Conservation (phyloP, 1,140 invertebrate genomes). For the Pentalonia nigronervosa region DNA sequence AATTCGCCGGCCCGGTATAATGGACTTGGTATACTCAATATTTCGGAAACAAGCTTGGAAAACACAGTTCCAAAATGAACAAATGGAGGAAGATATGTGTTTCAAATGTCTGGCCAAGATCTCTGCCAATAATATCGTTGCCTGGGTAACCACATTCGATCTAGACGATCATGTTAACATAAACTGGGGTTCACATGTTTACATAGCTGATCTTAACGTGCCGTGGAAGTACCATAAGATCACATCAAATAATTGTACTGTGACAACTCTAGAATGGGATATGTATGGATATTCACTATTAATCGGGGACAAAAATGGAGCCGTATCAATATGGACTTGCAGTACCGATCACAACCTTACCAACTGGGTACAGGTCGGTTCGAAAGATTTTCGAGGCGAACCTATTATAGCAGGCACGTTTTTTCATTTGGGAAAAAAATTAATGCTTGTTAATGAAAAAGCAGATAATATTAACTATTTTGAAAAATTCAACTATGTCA, state of each 20-base stretch:
- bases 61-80: constrained; percentile 58
- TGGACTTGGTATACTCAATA: constrained; percentile 57
- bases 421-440: constrained; percentile 85
- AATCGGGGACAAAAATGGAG: constrained; percentile 77
- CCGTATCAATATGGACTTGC: constrained; percentile 78
- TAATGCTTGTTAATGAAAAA: constrained; percentile 74
- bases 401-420: constrained; percentile 81
- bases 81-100: constrained; percentile 65
- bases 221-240: constrained; percentile 82
- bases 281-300: constrained; percentile 79
- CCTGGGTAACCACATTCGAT: constrained; percentile 78
- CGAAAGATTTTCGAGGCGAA: constrained; percentile 73
- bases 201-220: constrained; percentile 85
- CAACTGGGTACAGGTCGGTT: constrained; percentile 69
- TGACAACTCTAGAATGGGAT: constrained; percentile 87
- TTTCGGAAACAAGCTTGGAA: constrained; percentile 56
- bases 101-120: constrained; percentile 66
- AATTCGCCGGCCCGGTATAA: background rate
- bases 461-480: constrained; percentile 81
- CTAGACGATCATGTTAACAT: constrained; percentile 72
- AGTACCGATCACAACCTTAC: constrained; percentile 79
- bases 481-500: constrained; percentile 83
- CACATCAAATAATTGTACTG: constrained; percentile 66
- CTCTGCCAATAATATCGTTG: constrained; percentile 80
- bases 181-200: constrained; percentile 80